A percentile compares a stretch with the other conserved stretches of the same genome.
phyloP scores from a whole-genome alignment of 1,140 invertebrate species.

The Drusus annulatus region DNA sequence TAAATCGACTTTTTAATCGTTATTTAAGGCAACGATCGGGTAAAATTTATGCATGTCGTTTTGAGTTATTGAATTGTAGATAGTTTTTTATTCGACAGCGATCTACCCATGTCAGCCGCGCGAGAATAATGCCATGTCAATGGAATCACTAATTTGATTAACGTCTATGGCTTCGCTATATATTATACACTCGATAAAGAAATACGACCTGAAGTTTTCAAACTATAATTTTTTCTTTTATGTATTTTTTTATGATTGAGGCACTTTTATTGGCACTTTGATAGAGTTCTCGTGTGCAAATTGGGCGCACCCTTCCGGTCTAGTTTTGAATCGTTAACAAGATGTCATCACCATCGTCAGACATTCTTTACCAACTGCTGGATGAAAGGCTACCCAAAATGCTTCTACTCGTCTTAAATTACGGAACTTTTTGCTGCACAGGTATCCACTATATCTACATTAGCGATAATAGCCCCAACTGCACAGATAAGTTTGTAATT shows the following conservation, averaged over 20 bases:
- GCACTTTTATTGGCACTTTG: background rate
- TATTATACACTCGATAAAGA: background rate
- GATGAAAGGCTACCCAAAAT: no score
- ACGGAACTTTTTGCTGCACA: no score
- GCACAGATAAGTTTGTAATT: no score
- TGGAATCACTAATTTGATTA: constrained; percentile 55
- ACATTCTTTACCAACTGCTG: no score
- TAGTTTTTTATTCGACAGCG: constrained; percentile 12
- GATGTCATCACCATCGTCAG: no score
- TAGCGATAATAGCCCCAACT: no score
- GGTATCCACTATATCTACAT: no score
- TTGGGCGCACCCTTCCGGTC: background rate
- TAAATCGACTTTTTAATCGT: background rate
- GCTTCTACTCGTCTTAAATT: no score
- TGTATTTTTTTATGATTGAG: background rate
- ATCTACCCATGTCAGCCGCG: background rate
- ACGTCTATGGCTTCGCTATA: constrained; percentile 37
- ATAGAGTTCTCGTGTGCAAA: background rate
- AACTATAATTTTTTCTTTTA: background rate
- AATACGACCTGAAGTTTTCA: background rate
- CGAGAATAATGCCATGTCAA: constrained; percentile 33
- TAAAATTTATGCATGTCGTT: background rate
- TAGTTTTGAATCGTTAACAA: background rate
- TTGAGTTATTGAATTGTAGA: background rate
- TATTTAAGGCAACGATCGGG: background rate